Base-by-base conservation (phyloP, 1,140 invertebrate genomes). In the Papilio machaon region DNA sequence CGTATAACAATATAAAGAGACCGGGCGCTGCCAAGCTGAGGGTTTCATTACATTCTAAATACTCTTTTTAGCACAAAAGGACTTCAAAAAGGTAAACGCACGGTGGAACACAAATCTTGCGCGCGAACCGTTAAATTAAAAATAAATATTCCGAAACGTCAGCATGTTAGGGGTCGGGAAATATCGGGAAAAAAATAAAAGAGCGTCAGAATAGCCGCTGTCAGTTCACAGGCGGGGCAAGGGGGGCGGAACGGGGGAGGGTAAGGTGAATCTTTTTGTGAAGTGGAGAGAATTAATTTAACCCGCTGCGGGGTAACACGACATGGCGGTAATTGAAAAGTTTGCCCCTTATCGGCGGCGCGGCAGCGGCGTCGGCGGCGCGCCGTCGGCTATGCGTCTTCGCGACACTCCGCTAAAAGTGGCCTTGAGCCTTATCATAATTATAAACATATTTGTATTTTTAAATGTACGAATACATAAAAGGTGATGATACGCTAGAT, bases 271-370 rank as follows among this genome's bases (percentile, higher is more conserved):
- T 94, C 93, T 94, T 94, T 94, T 94, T 94, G 93, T 94, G 92
- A 95, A 95, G 92, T 94, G 90, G 92, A 94, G 92, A 91, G 94
- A 95, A 95, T 95, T 95, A 95, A 95, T 95, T 95, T 95, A 94
- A 94, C 92, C 92, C 91, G 93, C 91, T 94, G 91, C 93, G 92
- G 94, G 94, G 93, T 94, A 92, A 94, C 94, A 94, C 92, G 94
- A 95, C 94, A 94, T 91, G 90, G 92, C 91, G 89, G 94, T 95
- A 95, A 95, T 95, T 95, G 94, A 95, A 95, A 95, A 95, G 94
- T 95, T 95, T 92, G 94, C 92, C 93, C 93, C 94, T 91, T 91
- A 88, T 89, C 88, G 86, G 83, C 85, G 47, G 54, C 54, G 83
- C 85, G 47, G 54, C 54, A 17, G 52, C 52, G 54, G 54, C 80